Base-by-base conservation (phyloP, 2,888 invertebrate species). In the Coleophora flavipennella region DNA sequence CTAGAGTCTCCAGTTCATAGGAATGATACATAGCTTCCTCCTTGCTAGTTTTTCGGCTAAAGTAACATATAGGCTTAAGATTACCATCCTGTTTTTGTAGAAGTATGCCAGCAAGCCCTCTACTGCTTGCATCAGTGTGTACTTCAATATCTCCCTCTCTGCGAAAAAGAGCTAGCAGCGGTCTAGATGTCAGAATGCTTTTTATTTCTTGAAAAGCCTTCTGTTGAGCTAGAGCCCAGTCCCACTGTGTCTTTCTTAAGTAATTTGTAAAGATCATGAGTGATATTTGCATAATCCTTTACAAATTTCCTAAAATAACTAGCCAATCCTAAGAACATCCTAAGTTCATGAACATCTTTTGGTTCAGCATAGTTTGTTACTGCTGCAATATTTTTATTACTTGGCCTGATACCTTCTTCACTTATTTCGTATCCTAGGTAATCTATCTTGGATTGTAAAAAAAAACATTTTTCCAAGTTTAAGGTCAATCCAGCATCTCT, bases 401-500 rank as follows among this genome's bases (percentile, higher is more conserved):
- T n/a, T 27, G 41, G 41, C 20, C 31, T 13, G 6, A 41, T 35
- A 9, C 36, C 36, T 3, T 27, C 26, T 11, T 27, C 25, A 3
- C 25, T 12, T 12, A 40, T 33, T 8, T 40, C 33, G 13, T 40
- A 25, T 7, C 40, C 40, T 8, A 40, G 20, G 12, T 40, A 40
- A 2, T 34, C 10, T 8, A 36, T 11, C 2, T 28, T 20, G 3
- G 3, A 20, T 20, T 37, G 13, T 12, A 40, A 14, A 20, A 41
- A 41, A 0, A n/a, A 11, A 26, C 41, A 41, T 11, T 41, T 41
- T 12, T 9, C 14, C 13, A 41, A 25, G 13, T 41, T 41, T 8
- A 41, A 29, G 3, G 14, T 41, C 8, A 37, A 8, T 4, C 14
- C 14, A 11, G 34, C 37, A 1, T 34, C 34, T 26, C 25, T 12